Base-by-base conservation (phyloP, 1,140 invertebrate genomes). In the Kradibia gibbosae region DNA sequence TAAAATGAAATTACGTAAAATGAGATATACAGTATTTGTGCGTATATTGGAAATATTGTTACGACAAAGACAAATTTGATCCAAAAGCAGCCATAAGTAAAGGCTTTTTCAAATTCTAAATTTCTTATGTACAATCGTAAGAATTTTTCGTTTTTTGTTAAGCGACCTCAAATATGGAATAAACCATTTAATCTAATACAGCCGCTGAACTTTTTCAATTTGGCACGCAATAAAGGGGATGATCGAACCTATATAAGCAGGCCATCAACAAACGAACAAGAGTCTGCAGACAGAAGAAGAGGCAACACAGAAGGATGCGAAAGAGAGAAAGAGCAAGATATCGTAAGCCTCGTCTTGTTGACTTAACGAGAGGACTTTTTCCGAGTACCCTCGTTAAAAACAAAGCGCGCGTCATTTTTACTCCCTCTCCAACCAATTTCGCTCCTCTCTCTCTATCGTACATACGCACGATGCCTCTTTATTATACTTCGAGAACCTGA, bases 301-400 rank as follows among this genome's bases (percentile, higher is more conserved):
- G 25, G 36, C 3, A 42, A 34, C 0, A 25, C 53, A 55, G 53
- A 39, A 55, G 13, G 45, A 39, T 42, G 39, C n/a, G 74, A 42
- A 22, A 31, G 31, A 82, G 81, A 82, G 57, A 78, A 53, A 78
- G 75, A 73, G 53, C 39, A 72, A n/a, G 28, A 82, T 78, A 45
- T 82, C 80, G 73, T 67, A 48, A 60, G 62, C 50, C 65, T 82
- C 75, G 75, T 78, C 75, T 78, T 82, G 81, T 82, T 82, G 81
- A 82, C 81, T 82, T 82, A 82, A 82, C 81, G 81, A 82, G 81
- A 82, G 81, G 81, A 57, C 81, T 82, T 82, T 82, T 82, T 82
- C 81, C 81, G 81, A 71, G 81, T 82, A 82, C 70, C 70, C 81
- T 82, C 81, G 81, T 82, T 82, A 82, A 82, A 82, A 78, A 70